Conservation (phyloP, 2,113 vertebrate species). For the Macrotis lagotis region DNA sequence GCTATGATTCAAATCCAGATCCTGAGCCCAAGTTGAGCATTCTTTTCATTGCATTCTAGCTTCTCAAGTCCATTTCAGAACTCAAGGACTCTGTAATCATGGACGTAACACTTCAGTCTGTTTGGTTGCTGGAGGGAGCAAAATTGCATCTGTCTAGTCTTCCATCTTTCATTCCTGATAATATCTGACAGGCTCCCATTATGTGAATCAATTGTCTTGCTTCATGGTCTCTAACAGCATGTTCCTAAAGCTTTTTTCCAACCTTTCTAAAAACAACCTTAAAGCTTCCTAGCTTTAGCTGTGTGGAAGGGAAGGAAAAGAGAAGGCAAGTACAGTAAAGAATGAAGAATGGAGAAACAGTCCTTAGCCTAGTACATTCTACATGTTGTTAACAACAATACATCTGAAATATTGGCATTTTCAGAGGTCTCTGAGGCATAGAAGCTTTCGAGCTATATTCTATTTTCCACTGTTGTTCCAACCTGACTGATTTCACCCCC, state of each 20-base stretch:
- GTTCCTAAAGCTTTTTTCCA: constrained; percentile 50
- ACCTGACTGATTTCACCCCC: constrained; percentile 48
- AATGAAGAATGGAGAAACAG: constrained; percentile 9
- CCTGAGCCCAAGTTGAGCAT: not conserved
- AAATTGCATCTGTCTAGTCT: not conserved
- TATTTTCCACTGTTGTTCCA: constrained; percentile 52
- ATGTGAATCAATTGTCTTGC: not conserved
- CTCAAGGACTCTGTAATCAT: not conserved
- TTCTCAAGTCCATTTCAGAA: not conserved
- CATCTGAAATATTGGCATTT: constrained; percentile 32
- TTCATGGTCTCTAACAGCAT: constrained; percentile 14
- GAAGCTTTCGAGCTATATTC: constrained; percentile 5
- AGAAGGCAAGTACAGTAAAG: not conserved
- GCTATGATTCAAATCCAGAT: not conserved
- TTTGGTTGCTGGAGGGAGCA: not conserved
- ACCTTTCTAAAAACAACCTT: not conserved
- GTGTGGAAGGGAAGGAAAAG: not conserved
- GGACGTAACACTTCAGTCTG: not conserved
- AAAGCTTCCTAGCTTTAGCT: constrained; percentile 33
- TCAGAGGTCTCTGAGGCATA: not conserved
- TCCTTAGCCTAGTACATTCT: not conserved
- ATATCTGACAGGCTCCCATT: not conserved
- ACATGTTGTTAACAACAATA: constrained; percentile 7
- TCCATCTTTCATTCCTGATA: not conserved
- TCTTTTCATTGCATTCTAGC: not conserved